These are phyloP conservation scores for Crocuta crocuta DNA, from an alignment of 2,113 vertebrate genomes.

Conservation along the genomic window DNA sequence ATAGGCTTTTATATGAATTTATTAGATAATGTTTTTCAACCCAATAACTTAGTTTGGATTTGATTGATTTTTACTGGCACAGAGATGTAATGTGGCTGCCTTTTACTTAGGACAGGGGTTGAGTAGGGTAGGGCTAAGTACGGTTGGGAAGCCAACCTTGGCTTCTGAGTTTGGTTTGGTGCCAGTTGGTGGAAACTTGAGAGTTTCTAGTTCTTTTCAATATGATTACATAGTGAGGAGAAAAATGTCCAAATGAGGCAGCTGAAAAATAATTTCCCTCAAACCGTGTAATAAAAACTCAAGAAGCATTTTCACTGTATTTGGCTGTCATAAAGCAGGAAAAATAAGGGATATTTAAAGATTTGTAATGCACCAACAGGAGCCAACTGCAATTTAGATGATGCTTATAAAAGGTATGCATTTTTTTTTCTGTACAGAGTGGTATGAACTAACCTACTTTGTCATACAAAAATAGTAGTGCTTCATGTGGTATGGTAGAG, in stretches of 20 bases:
- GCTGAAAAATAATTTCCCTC: conserved; percentile 70
- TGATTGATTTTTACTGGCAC: conserved; percentile 54
- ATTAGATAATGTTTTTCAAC: conserved; percentile 17
- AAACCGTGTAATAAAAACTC: conserved; percentile 70
- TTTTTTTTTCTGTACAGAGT: neutral
- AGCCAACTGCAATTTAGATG: neutral
- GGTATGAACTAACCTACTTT: neutral
- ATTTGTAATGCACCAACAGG: neutral
- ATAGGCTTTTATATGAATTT: neutral
- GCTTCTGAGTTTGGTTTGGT: conserved; percentile 53
- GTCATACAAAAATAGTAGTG: neutral
- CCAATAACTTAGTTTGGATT: neutral
- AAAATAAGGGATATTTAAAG: conserved; percentile 33
- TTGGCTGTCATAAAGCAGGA: conserved; percentile 60
- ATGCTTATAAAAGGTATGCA: neutral
- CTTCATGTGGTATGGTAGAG: neutral
- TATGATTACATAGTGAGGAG: conserved; percentile 67
- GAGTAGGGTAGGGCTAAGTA: neutral
- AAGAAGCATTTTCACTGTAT: conserved; percentile 76
- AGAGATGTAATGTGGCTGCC: neutral
- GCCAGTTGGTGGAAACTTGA: conserved; percentile 73
- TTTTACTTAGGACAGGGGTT: conserved; percentile 38
- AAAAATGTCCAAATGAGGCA: conserved; percentile 72
- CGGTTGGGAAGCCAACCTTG: neutral
- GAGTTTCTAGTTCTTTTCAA: conserved; percentile 69